Base-by-base conservation (phyloP, 1,140 invertebrate genomes). In the Phthorimaea operculella region DNA sequence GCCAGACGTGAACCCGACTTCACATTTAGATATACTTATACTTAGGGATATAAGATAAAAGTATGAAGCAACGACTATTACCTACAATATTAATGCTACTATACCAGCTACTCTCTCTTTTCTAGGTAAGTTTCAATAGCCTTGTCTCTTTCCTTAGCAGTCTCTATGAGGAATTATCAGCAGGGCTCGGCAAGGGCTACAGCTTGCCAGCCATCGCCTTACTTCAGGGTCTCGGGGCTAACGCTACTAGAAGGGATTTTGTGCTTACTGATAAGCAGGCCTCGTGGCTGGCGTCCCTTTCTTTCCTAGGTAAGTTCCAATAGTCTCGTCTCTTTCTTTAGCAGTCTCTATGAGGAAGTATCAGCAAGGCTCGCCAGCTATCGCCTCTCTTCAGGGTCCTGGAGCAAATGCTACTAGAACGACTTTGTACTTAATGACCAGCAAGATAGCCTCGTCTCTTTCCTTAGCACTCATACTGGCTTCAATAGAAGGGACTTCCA, bases 131-230 rank as follows among this genome's bases (percentile, higher is more conserved):
- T n/a, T n/a, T n/a, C n/a, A n/a, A n/a, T n/a, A n/a, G n/a, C n/a
- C n/a, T n/a, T n/a, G n/a, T n/a, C n/a, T n/a, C n/a, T n/a, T n/a
- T n/a, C 93, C 4, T 78, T 94, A 52, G 93, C 93, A 15, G 90
- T 95, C 10, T 93, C 93, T 3, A 87, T 95, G 67, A 93, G 18
- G 93, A 93, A 4, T 89, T 95, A 60, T 92, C 94, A 4, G 92
- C 92, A 9, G 94, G 94, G 0, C 85, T 95, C 33, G 92, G 93
- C 5, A 95, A 95, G 76, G 94, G 94, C 3, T 95, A 95, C 86
- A 94, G 92, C 59, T n/a, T n/a, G n/a, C n/a, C n/a, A 8, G 34
- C 34, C 34, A 36, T 12, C 34, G 7, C 12, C 7, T 36, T 12
- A 8, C 34, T 36, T 7, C 34, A 36, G 34, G 7, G 34, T 8